Evolutionary conservation across 2,113 vertebrate genomes (phyloP).

Genomic region (Chloropsis hardwickii): DNA sequence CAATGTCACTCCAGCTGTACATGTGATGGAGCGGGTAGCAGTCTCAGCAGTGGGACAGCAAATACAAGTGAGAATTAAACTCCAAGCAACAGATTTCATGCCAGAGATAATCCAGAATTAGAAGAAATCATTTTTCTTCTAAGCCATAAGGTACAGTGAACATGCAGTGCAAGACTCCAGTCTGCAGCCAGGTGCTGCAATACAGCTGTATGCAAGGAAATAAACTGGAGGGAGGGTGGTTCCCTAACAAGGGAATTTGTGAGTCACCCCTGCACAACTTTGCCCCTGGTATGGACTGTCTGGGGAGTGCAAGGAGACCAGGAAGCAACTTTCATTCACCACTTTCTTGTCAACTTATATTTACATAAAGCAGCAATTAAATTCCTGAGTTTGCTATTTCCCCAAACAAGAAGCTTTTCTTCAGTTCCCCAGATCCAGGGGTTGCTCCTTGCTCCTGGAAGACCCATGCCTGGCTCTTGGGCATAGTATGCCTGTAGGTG

Average conservation of each 20-base stretch:
- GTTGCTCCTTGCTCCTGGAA: background rate
- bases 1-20: accelerated
- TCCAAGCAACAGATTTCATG: background rate
- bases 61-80: background rate
- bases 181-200: background rate
- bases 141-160: background rate
- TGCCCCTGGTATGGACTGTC: background rate
- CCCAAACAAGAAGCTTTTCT: background rate
- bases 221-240: too few species aligned
- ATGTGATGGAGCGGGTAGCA: accelerated
- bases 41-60: background rate
- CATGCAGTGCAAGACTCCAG: accelerated
- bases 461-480: accelerated
- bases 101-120: background rate
- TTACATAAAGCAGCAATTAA: background rate
- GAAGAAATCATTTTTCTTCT: background rate
- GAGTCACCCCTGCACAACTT: background rate
- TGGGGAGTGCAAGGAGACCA: background rate
- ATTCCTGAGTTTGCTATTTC: background rate
- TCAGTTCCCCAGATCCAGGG: background rate
- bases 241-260: background rate
- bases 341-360: background rate
- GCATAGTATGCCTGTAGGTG: accelerated
- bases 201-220: background rate
- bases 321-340: background rate